Evolutionary conservation across 2,888 invertebrate genomes (phyloP).

Genomic region (Eugnorisma glareosa): DNA sequence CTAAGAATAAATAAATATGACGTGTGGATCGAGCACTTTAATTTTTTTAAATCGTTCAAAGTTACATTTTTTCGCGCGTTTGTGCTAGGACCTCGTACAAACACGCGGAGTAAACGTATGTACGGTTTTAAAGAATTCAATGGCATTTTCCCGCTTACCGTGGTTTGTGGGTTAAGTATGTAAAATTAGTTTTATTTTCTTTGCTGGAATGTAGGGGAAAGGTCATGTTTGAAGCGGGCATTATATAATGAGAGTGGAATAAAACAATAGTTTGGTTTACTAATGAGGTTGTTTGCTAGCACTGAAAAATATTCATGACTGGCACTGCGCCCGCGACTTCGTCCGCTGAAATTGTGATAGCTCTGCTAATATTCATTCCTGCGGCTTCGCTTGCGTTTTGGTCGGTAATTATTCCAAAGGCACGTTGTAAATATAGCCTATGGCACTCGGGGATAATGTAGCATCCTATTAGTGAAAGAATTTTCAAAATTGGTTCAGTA

Average conservation of each 20-base stretch:
- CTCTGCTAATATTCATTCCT: too few relatives aligned
- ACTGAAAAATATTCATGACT: neutral
- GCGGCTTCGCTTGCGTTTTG: too few relatives aligned
- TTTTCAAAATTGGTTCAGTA: too few relatives aligned
- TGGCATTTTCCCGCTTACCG: neutral
- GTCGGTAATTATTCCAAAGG: too few relatives aligned
- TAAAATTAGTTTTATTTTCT: slow-evolving; percentile 31
- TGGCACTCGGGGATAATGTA: too few relatives aligned
- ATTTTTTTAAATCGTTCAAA: neutral
- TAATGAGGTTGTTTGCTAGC: neutral
- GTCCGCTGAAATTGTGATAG: too few relatives aligned
- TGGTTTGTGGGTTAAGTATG: slow-evolving; percentile 19
- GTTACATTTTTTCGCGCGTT: neutral
- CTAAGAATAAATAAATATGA: neutral
- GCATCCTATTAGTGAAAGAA: too few relatives aligned
- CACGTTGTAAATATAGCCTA: too few relatives aligned
- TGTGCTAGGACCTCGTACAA: neutral
- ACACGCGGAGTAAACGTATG: too few relatives aligned
- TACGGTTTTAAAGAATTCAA: slow-evolving; percentile 33
- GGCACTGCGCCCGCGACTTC: too few relatives aligned
- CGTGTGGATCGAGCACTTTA: neutral
- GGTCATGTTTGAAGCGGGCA: slow-evolving; percentile 4
- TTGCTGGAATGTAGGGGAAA: neutral
- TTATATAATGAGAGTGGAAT: slow-evolving; percentile 21
- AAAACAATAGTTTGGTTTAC: neutral